Base-by-base conservation (phyloP, 1,140 invertebrate genomes). In the Druon quercuslanigerum region DNA sequence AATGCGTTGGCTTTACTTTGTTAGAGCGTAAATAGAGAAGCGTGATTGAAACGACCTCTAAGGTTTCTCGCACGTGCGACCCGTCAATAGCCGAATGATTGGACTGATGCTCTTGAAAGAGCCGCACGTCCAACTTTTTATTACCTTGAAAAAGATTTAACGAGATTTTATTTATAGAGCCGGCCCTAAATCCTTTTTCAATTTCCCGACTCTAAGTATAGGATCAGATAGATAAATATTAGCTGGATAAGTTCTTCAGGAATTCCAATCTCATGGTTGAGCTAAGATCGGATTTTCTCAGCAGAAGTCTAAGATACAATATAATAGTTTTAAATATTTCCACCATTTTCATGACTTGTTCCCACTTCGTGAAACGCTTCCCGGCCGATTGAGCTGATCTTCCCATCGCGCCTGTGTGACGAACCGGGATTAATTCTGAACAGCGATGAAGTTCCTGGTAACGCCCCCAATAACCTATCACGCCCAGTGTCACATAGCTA, bases 31-130 rank as follows among this genome's bases (percentile, higher is more conserved):
- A 54, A 54, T 19, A n/a, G 52, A 17, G 52, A 54, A 54, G n/a
- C 52, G 52, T 54, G 52, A 54, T 54, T 54, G 52, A 17, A 54
- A 54, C 52, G 52, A 54, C 52, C 52, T 54, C n/a, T 54, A 54
- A 16, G 52, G 52, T 9, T n/a, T 17, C 52, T 54, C 52, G 52
- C 52, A 54, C 52, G 52, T 54, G 52, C 52, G 52, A 54, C 16
- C 17, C 17, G 52, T 54, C 52, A 54, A 54, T 54, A 9, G 52
- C 4, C 52, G 8, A 54, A 54, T 19, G n/a, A 54, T 54, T 54
- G 52, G 52, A n/a, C n/a, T 54, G 52, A 54, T 54, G n/a, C 52
- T 54, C 52, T 54, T 16, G 2, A 54, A 54, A n/a, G 14, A 54
- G 52, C 13, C 52, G 52, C 52, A 54, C 52, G 52, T 54, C n/a